phyloP scores from a whole-genome alignment of 2,888 invertebrate genomes.

The Lasioglossum marginatum region DNA sequence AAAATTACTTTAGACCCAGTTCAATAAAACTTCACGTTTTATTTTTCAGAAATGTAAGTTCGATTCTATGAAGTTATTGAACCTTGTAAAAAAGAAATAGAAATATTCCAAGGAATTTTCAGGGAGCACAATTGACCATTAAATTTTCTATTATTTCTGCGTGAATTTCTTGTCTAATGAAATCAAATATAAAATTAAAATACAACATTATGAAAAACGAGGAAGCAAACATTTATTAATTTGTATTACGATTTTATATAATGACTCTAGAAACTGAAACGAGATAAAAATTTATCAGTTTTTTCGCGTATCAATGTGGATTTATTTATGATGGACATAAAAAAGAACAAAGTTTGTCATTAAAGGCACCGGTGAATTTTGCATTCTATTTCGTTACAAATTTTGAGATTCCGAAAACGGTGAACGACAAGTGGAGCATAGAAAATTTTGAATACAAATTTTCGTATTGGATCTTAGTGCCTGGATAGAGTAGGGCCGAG shows the following conservation, averaged over 20 bases:
- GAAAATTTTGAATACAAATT: constrained; percentile 60
- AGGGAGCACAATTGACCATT: neutral
- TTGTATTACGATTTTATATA: neutral
- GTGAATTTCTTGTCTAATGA: neutral
- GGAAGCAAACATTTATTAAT: neutral
- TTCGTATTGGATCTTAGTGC: constrained; percentile 80
- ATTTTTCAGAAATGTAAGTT: neutral
- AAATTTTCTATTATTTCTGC: neutral
- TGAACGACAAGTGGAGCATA: neutral
- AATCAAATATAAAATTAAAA: neutral
- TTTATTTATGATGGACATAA: neutral
- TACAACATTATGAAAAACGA: neutral
- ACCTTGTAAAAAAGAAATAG: neutral
- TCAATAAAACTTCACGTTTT: neutral
- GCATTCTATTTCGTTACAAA: neutral
- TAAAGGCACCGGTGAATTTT: constrained; percentile 5
- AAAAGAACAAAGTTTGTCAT: neutral
- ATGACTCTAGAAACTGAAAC: neutral
- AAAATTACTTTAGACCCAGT: neutral
- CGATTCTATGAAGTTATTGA: too few relatives aligned
- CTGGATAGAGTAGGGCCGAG: constrained; percentile 83
- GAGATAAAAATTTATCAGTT: neutral
- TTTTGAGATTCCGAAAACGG: neutral
- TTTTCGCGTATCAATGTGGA: neutral
- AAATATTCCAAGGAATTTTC: neutral